Evolutionary conservation across 2,888 invertebrate genomes (phyloP).

Genomic region (Synanthedon andrenaeformis): DNA sequence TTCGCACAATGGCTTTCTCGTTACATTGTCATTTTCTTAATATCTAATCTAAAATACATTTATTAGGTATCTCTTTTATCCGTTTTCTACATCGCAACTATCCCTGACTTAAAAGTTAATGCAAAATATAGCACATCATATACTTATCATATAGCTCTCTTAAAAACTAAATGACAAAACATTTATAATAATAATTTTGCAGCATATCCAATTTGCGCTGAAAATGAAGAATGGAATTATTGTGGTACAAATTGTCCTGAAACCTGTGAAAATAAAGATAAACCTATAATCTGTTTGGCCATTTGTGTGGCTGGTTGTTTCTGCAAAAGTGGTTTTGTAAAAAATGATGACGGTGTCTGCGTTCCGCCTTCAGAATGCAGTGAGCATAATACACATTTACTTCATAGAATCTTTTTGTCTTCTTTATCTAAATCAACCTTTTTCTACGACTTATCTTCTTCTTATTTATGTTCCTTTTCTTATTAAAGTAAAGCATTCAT

Average conservation of each 20-base stretch:
- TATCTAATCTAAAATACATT: not conserved
- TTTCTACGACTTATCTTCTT: too few relatives aligned
- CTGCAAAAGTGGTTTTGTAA: not conserved
- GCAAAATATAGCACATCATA: too few relatives aligned
- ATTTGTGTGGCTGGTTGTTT: slow-evolving; percentile 2
- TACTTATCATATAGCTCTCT: too few relatives aligned
- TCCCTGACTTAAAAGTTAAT: too few relatives aligned
- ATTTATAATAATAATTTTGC: not conserved
- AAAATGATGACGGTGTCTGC: not conserved
- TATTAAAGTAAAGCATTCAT: too few relatives aligned
- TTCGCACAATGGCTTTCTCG: not conserved
- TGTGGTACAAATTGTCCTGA: slow-evolving; percentile 2
- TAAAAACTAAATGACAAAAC: too few relatives aligned
- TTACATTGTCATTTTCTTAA: not conserved
- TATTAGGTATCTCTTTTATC: not conserved
- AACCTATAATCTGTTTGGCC: not conserved
- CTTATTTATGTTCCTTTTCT: too few relatives aligned
- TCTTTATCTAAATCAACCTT: not conserved
- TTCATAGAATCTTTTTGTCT: not conserved
- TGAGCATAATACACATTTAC: not conserved
- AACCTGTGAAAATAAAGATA: slow-evolving; percentile 4
- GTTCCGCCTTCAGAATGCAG: not conserved
- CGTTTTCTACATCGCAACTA: too few relatives aligned
- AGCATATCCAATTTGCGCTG: not conserved
- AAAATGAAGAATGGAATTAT: slow-evolving; percentile 3